A percentile compares a stretch with the other conserved stretches of the same genome.
phyloP scores from a whole-genome alignment of 2,797 vertebrate genomes.

The Sebastes hubbsi region DNA sequence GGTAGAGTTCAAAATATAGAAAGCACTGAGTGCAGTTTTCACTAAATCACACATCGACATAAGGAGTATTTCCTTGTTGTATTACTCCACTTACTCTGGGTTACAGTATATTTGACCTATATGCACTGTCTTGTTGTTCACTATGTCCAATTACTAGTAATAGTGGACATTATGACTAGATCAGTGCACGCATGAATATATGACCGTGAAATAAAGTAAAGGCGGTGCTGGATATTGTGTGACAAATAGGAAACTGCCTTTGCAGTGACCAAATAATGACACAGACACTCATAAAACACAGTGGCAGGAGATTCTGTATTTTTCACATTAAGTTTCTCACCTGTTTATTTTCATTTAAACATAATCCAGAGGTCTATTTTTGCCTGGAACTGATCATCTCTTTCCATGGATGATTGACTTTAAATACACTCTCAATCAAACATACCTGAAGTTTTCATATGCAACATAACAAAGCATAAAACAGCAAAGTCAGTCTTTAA shows the following conservation, averaged over 20 bases:
- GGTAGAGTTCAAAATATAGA: background rate
- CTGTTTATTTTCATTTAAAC: background rate
- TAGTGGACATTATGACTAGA: background rate
- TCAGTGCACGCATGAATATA: background rate
- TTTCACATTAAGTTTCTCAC: background rate
- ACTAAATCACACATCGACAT: background rate
- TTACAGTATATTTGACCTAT: background rate
- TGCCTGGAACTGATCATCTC: background rate
- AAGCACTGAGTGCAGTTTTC: background rate
- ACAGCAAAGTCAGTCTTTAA: constrained; percentile 14
- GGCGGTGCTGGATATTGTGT: background rate
- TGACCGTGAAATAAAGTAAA: background rate
- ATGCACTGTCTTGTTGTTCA: background rate
- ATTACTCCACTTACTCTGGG: background rate
- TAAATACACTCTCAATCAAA: constrained; percentile 34
- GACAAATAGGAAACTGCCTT: background rate
- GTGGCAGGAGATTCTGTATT: background rate
- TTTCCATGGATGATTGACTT: constrained; percentile 39
- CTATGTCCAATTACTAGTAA: background rate
- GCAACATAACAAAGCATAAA: constrained; percentile 44
- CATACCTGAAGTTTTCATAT: constrained; percentile 32
- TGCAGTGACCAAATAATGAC: background rate
- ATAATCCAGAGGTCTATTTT: background rate
- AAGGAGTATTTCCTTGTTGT: background rate
- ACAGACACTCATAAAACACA: background rate